Conservation (phyloP, 2,888 invertebrate genomes). For the Colostygia pectinataria region DNA sequence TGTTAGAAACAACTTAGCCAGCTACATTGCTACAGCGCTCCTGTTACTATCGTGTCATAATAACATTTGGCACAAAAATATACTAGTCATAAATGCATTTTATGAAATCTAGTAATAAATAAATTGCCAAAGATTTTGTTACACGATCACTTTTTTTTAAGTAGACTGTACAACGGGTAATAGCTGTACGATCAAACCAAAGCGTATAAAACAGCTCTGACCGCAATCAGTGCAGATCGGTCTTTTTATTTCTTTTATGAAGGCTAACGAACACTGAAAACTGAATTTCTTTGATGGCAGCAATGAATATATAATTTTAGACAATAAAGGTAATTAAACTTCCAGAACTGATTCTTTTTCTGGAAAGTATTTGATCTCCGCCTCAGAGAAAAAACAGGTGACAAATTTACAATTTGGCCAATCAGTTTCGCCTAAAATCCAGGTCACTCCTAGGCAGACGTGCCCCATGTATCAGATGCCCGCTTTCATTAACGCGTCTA, state of each 20-base stretch:
- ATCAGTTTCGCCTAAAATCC: slow-evolving; percentile 40
- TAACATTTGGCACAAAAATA: too few species aligned
- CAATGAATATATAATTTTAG: slow-evolving; percentile 18
- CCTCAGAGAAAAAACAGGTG: slow-evolving; percentile 37
- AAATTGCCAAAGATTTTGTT: too few species aligned
- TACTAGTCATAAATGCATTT: too few species aligned
- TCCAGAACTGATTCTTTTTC: slow-evolving; percentile 22
- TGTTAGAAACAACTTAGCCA: too few species aligned
- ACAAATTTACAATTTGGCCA: slow-evolving; percentile 35
- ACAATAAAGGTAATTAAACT: slow-evolving; percentile 20
- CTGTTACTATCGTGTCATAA: too few species aligned
- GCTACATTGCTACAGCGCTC: too few species aligned
- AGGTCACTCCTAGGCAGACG: slow-evolving; percentile 50
- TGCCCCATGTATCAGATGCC: slow-evolving; percentile 55
- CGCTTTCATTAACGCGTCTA: slow-evolving; percentile 62
- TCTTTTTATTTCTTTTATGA: slow-evolving; percentile 25
- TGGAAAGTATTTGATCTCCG: slow-evolving; percentile 27
- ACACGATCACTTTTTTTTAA: too few species aligned
- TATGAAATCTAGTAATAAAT: too few species aligned
- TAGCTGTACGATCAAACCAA: slow-evolving; percentile 35
- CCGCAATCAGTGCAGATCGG: slow-evolving; percentile 33
- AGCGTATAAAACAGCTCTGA: slow-evolving; percentile 33
- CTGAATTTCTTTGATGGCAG: slow-evolving; percentile 11
- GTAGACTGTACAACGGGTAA: too few species aligned
- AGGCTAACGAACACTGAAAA: slow-evolving; percentile 22